Evolutionary conservation across 64 coral and sea anemone species (phyloP), one percentile per base, ranked within the genome.

Genomic region (Trachythela sp.): DNA sequence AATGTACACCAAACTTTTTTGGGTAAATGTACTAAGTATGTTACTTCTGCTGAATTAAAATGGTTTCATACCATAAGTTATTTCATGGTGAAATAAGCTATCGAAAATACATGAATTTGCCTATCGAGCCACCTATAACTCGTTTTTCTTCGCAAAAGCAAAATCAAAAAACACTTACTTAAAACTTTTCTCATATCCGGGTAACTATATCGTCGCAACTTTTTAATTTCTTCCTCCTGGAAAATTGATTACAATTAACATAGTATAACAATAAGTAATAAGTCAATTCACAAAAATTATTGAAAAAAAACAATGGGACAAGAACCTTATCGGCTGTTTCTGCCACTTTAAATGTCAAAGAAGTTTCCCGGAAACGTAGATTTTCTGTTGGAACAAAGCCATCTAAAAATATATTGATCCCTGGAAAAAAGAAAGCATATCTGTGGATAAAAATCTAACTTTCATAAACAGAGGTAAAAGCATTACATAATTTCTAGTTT

Each of bases 331-430:
- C 95, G 36, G 95, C 95, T 58, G 95, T 98, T 89, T 94, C 95
- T 27, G 95, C 91, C 37, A 98, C 95, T 94, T 98, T 98, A 54
- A 98, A 98, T 5, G 92, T 91, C 67, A 98, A 70, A 18, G 95
- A 98, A 9, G 91, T 89, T 37, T 98, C 95, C 49, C 95, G 88
- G 56, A 94, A 98, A 29, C 95, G 88, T 20, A 98, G 71, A 42
- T 98, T 98, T 56, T 98, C 95, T 52, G 95, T 98, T 85, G 95
- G 95, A 85, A 98, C 95, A 94, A 98, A 98, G 4, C 95, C 95
- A 87, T 98, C 95, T 87, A 98, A 85, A 84, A 98, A 98, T 72
- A 98, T 98, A 50, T 98, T 98, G 77, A 97, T 97, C 86, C 95
- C 95, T 97, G 70, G 8, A 45, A 50, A 39, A 88, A 36, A 64